These are phyloP conservation scores for Trissolcus japonicus DNA, from an alignment of 2,888 invertebrate species.

Conservation along the genomic window DNA sequence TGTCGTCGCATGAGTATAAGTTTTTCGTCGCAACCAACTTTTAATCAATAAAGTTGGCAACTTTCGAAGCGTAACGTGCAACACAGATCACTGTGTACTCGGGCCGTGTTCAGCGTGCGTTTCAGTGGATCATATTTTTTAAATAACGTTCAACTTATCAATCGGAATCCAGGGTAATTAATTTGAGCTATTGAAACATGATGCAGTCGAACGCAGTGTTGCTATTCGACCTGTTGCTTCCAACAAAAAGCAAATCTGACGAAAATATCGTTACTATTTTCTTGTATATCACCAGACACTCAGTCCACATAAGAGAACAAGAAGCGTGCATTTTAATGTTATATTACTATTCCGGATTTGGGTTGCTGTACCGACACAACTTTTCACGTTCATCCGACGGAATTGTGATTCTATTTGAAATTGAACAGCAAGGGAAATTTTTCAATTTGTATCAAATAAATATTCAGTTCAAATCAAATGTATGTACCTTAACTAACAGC, in stretches of 20 bases:
- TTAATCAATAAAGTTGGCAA: constrained; percentile 36
- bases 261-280: constrained; percentile 35
- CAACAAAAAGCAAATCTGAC: constrained; percentile 43
- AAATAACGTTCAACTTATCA: constrained; percentile 37
- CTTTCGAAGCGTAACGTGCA: neutral
- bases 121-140: constrained; percentile 40
- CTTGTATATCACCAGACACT: neutral
- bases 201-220: constrained; percentile 24
- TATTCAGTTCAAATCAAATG: too few species aligned
- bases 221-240: constrained; percentile 51
- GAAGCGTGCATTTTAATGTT: constrained; percentile 25
- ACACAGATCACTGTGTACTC: neutral
- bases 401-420: too few species aligned
- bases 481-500: too few species aligned
- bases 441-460: too few species aligned
- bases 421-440: neutral
- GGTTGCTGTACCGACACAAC: constrained; percentile 23
- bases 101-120: neutral
- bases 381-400: neutral
- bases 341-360: constrained; percentile 16
- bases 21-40: constrained; percentile 19
- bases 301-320: constrained; percentile 20
- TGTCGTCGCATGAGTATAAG: neutral
- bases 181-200: constrained; percentile 44
- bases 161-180: constrained; percentile 52